Base-by-base conservation (phyloP, 2,797 vertebrate genomes). In the Vireo griseus region DNA sequence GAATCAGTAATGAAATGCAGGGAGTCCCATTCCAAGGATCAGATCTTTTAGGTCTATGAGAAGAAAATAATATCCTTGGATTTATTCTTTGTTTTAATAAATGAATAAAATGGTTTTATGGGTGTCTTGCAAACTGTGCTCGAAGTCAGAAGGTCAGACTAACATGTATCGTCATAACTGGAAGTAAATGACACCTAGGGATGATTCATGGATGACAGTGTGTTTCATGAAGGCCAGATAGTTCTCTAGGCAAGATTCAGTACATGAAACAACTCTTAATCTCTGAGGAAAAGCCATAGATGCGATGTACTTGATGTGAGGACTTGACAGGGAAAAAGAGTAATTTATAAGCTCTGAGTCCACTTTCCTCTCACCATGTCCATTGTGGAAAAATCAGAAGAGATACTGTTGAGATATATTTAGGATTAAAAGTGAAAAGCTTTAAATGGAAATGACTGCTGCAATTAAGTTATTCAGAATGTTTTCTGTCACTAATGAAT, bases 1-100 rank as follows among this genome's bases (percentile, higher is more conserved):
- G 88, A 96, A 91, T 94, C 66, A 66, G 55, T 94, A 87, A 89
- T 68, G 79, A 91, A 87, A 76, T 73, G 26, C n/a, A 57, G 66
- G 5, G 66, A 86, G 61, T 92, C 51, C 75, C 50, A 58, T 87
- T 91, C 78, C 65, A 86, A 91, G 87, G 75, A 83, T 39, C 44
- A 45, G 19, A 63, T 83, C 72, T 80, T 86, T 66, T 66, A 76
- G 47, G 73, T 75, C 26, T 81, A 0, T 40, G n/a, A 83, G 72
- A 72, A 92, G 40, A 84, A 92, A 86, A 59, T 21, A 86, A 69
- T 72, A 87, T 40, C 11, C n/a, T 77, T 0, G 0, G 33, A 26
- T 67, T 79, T 58, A n/a, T 18, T 68, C 35, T 84, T 88, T 82
- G 22, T 86, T 93, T 93, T 57, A 88, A 92, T 83, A 83, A 85